These are phyloP conservation scores for Darevskia nairensis DNA, from an alignment of 2,797 vertebrate species.

Conservation along the genomic window DNA sequence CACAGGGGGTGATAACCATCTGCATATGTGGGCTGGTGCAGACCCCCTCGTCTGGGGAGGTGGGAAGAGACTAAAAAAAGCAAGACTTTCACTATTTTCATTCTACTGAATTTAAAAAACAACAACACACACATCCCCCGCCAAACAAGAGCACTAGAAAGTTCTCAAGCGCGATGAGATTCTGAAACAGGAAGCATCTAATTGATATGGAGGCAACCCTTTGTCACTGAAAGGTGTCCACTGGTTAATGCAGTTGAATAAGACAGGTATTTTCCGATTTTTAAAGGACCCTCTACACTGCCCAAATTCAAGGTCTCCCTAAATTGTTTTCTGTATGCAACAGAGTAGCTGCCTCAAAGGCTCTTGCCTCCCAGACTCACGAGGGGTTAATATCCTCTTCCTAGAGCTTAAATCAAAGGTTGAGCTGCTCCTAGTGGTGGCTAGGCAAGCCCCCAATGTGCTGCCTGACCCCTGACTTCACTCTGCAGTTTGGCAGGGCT, in stretches of 20 bases:
- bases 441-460: not conserved
- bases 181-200: conserved; percentile 1
- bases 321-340: not conserved
- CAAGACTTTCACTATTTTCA: not conserved
- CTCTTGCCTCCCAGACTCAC: not conserved
- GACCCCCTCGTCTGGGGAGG: not conserved
- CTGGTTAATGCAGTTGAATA: not conserved
- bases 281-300: not conserved
- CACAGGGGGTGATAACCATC: conserved; percentile 33
- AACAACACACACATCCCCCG: not conserved
- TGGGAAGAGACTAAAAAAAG: conserved; percentile 9
- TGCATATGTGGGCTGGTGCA: conserved; percentile 35
- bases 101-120: not conserved
- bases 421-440: not conserved
- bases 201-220: not conserved
- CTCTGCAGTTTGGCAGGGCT: not conserved
- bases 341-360: not conserved
- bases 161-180: not conserved
- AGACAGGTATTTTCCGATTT: not conserved
- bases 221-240: not conserved
- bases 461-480: not conserved
- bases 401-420: not conserved
- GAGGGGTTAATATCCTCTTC: not conserved
- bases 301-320: not conserved
- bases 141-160: not conserved